A percentile compares a stretch with the other conserved stretches of the same genome.
These are phyloP conservation scores for Corynorhinus townsendii DNA, from an alignment of 2,113 vertebrate genomes.

Conservation along the genomic window DNA sequence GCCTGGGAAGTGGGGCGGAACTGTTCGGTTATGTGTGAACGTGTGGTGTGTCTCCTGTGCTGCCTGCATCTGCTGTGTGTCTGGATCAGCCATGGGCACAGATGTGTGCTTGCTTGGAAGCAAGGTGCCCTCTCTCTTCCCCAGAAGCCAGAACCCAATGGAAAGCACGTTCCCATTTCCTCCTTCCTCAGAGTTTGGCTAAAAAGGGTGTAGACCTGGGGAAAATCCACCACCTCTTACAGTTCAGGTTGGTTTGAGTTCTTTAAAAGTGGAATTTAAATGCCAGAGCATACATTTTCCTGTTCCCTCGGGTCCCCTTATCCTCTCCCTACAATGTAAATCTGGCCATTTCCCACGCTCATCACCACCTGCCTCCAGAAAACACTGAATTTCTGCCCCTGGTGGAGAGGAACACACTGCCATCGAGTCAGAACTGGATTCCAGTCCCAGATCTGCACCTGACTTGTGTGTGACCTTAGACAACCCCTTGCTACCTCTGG, in stretches of 20 bases:
- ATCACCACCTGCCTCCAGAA: background rate
- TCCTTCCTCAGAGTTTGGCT: conserved; percentile 1
- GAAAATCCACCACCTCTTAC: background rate
- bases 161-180: background rate
- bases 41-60: background rate
- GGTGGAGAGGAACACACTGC: background rate
- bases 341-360: background rate
- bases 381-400: background rate
- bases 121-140: background rate
- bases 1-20: background rate
- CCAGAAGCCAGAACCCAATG: background rate
- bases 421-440: background rate
- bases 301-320: background rate
- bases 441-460: background rate
- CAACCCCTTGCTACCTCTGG: background rate
- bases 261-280: background rate
- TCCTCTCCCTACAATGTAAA: background rate
- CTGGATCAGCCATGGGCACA: background rate
- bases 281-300: background rate
- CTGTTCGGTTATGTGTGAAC: background rate
- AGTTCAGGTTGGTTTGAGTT: background rate
- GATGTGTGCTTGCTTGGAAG: background rate
- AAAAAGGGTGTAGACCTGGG: background rate
- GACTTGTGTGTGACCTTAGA: background rate
- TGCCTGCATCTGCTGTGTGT: background rate